Conservation (phyloP, 1,140 invertebrate species). For the Lepidurus couesii region DNA sequence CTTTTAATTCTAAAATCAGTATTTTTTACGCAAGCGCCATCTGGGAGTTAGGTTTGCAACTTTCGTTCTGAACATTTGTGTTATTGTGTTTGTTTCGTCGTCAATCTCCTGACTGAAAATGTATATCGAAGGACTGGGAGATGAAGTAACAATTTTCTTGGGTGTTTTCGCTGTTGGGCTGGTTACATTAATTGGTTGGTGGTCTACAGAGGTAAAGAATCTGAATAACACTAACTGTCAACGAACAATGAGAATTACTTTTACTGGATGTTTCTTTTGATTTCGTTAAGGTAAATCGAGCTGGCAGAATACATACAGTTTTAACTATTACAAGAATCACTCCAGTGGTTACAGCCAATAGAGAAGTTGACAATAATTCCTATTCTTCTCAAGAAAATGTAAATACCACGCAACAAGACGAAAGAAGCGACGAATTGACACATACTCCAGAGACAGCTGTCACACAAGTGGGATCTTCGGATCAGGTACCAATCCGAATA, state of each 20-base stretch:
- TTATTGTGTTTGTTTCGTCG: neutral
- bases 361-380: neutral
- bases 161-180: conserved; percentile 55
- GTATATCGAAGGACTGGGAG: conserved; percentile 65
- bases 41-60: no score
- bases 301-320: neutral
- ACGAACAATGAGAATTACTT: conserved; percentile 40
- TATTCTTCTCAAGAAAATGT: no score
- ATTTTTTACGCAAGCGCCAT: no score
- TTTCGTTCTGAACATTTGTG: neutral
- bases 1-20: no score
- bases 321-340: neutral
- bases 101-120: neutral
- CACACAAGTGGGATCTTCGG: neutral
- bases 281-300: conserved; percentile 2
- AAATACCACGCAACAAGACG: neutral
- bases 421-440: neutral
- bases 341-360: neutral
- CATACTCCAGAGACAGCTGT: neutral
- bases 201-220: conserved; percentile 56
- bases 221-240: neutral
- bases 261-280: conserved; percentile 29
- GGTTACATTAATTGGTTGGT: conserved; percentile 63
- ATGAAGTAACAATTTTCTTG: conserved; percentile 70
- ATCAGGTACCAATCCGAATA: neutral